Percentiles rank a stretch among this genome's conserved stretches.
phyloP scores from a whole-genome alignment of 1,140 invertebrate genomes.

The Samia ricini region DNA sequence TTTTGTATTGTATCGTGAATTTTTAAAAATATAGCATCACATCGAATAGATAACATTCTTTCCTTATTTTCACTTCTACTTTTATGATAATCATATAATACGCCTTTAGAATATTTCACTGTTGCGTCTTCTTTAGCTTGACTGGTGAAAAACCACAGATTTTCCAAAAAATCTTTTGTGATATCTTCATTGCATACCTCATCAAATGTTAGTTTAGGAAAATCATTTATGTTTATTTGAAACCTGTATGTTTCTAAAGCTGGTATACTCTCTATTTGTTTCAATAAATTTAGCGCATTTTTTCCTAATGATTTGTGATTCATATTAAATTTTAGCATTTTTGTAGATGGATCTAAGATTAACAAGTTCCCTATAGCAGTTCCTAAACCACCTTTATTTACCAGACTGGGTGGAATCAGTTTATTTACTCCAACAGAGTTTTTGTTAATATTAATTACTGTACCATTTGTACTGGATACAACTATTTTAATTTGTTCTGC shows the following conservation, averaged over 20 bases:
- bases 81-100: neutral
- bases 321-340: neutral
- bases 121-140: neutral
- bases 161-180: neutral
- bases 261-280: neutral
- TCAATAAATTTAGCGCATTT: neutral
- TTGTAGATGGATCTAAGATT: neutral
- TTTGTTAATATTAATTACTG: neutral
- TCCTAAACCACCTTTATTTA: neutral
- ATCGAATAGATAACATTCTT: neutral
- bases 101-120: neutral
- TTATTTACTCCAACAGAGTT: neutral
- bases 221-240: neutral
- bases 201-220: neutral
- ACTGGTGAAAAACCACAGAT: neutral
- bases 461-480: neutral
- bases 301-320: neutral
- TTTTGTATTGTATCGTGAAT: neutral
- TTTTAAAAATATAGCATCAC: neutral
- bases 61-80: neutral
- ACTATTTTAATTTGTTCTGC: neutral
- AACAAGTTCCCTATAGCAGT: neutral
- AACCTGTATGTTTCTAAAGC: neutral
- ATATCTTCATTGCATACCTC: neutral
- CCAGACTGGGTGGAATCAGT: neutral